A percentile compares a stretch with the other conserved stretches of the same genome.
These are phyloP conservation scores for Atherinosoma microstoma DNA, from an alignment of 2,797 vertebrate genomes.

Conservation along the genomic window DNA sequence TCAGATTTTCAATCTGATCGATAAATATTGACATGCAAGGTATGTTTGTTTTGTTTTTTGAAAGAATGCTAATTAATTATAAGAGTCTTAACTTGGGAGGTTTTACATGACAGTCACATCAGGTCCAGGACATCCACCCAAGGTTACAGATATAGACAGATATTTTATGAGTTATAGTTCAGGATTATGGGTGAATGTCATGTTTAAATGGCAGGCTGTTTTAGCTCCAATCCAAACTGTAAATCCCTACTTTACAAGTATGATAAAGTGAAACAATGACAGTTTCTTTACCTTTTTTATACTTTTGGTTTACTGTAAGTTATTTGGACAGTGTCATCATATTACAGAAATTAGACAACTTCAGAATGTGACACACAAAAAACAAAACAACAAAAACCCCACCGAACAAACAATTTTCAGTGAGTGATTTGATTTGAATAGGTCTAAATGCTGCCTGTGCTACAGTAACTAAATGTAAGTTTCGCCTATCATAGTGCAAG, in stretches of 20 bases:
- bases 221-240: no score
- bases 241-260: not conserved
- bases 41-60: not conserved
- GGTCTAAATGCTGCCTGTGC: not conserved
- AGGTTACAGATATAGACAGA: constrained; percentile 15
- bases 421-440: not conserved
- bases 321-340: not conserved
- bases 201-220: no score
- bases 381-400: not conserved
- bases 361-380: not conserved
- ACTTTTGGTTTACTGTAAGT: no score
- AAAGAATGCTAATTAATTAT: not conserved
- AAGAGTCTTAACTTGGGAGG: not conserved
- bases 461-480: not conserved
- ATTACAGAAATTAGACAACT: not conserved
- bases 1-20: constrained; percentile 1
- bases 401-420: not conserved
- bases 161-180: constrained; percentile 11
- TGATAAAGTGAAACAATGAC: not conserved
- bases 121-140: not conserved
- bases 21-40: not conserved
- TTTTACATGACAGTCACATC: not conserved
- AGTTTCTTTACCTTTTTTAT: not conserved
- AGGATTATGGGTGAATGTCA: constrained; percentile 1
- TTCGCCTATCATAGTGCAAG: not conserved